phyloP scores from a whole-genome alignment of 2,113 vertebrate genomes.

The Mobula birostris region DNA sequence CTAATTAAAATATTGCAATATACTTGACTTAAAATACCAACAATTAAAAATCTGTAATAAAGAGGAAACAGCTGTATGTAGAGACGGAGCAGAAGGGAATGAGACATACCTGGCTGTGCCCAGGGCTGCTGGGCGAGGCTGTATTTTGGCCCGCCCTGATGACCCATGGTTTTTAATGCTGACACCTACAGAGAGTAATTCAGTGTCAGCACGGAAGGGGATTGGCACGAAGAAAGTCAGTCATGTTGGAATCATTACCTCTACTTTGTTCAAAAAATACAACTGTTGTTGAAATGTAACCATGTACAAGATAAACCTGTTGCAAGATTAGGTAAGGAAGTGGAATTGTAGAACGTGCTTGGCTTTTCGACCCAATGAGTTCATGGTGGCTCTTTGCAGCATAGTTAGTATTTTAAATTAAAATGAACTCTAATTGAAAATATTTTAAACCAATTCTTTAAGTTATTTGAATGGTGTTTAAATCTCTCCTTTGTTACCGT shows the following conservation, averaged over 20 bases:
- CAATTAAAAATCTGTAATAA: background rate
- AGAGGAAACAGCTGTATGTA: background rate
- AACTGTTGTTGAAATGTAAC: background rate
- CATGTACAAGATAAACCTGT: background rate
- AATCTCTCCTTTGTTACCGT: too few species aligned
- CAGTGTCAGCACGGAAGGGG: background rate
- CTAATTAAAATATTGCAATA: background rate
- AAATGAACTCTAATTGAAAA: too few species aligned
- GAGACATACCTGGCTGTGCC: slow-evolving; percentile 83
- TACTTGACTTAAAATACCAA: background rate
- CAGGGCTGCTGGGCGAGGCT: slow-evolving; percentile 87
- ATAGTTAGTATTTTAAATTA: too few species aligned
- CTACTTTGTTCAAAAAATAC: background rate
- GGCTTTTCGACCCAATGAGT: too few species aligned
- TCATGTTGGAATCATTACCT: background rate
- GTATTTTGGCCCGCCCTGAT: slow-evolving; percentile 85
- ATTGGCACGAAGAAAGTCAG: background rate
- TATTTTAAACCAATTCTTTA: too few species aligned
- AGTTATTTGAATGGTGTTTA: too few species aligned
- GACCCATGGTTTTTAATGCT: slow-evolving; percentile 84
- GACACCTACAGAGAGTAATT: slow-evolving; percentile 62
- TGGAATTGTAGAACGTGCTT: too few species aligned
- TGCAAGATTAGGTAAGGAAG: background rate
- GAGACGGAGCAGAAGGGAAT: slow-evolving; percentile 38
- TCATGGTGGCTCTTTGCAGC: too few species aligned